Evolutionary conservation across 2,888 invertebrate species (phyloP).

Genomic region (Molorchus minor): DNA sequence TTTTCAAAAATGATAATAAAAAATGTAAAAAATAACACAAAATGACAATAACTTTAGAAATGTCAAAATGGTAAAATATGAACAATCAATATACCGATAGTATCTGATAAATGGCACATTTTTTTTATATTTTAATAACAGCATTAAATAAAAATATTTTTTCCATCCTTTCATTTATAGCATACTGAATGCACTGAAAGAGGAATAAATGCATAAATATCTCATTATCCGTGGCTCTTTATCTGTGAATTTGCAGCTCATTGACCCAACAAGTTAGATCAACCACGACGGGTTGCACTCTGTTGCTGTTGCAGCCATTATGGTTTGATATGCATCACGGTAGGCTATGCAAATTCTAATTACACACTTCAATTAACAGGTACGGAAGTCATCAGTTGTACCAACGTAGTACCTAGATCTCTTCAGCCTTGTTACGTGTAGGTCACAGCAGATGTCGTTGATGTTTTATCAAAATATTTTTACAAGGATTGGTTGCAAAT

Average conservation of each 20-base stretch:
- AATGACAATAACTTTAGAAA: too few relatives aligned
- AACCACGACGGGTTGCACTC: constrained; percentile 42
- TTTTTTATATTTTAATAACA: too few relatives aligned
- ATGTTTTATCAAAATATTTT: too few relatives aligned
- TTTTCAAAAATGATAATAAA: too few relatives aligned
- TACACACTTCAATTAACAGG: constrained; percentile 53
- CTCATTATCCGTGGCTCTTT: constrained; percentile 26
- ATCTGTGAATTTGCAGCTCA: constrained; percentile 44
- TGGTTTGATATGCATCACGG: constrained; percentile 52
- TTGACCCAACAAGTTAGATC: constrained; percentile 47
- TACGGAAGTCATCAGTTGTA: constrained; percentile 41
- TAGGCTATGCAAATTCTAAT: constrained; percentile 53
- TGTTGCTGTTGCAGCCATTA: constrained; percentile 45
- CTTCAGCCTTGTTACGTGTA: not conserved
- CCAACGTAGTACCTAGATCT: constrained; percentile 11
- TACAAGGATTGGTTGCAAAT: too few relatives aligned
- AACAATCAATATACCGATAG: too few relatives aligned
- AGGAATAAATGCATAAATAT: constrained; percentile 30
- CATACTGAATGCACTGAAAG: constrained; percentile 12
- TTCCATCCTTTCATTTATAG: too few relatives aligned
- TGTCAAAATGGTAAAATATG: too few relatives aligned
- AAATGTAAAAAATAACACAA: too few relatives aligned
- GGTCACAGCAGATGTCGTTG: too few relatives aligned
- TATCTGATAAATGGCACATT: too few relatives aligned
- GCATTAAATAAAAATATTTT: too few relatives aligned